Evolutionary conservation across 1,140 invertebrate genomes (phyloP), one percentile per base, ranked within the genome.

Genomic region (Pachyrhynchus sulphureomaculatus): DNA sequence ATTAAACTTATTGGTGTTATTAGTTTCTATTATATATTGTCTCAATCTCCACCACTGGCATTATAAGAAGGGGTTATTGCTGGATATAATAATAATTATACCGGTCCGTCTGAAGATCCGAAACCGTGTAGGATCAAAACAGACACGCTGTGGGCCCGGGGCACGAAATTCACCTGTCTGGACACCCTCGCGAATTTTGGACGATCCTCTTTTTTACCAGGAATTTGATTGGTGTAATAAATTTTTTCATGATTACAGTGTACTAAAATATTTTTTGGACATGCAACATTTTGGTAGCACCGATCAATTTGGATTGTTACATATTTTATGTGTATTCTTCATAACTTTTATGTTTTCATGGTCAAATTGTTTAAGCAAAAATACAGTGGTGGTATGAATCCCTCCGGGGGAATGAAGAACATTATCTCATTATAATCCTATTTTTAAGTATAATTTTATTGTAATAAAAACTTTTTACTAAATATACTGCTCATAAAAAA

Each of bases 151-250:
- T 37, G n/a, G 34, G 34, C 34, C 34, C 17, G n/a, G 34, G 34
- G 34, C 34, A 15, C 34, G 34, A 37, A 29, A 37, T 37, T 37
- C 34, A 37, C 34, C 34, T 37, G 34, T 37, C 34, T 37, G 34
- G 34, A 37, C 34, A 37, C 34, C 34, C 34, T 37, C 34, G 34
- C 34, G 34, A 37, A 37, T 15, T 37, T 37, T 5, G 36, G n/a
- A 15, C 15, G 20, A 20, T 4, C 41, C 12, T 23, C 41, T 10
- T 6, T n/a, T 5, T 23, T 5, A 44, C 41, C 41, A n/a, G 36
- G 17, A 42, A 44, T 18, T 44, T 44, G 41, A 44, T 44, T 44
- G 41, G 41, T 44, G 41, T 44, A 18, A 44, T 44, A 44, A 44
- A 44, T 44, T 44, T 44, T 44, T 44, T 18, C 21, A 5, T 44